phyloP scores from a whole-genome alignment of 1,140 invertebrate species.

The Achroia grisella region DNA sequence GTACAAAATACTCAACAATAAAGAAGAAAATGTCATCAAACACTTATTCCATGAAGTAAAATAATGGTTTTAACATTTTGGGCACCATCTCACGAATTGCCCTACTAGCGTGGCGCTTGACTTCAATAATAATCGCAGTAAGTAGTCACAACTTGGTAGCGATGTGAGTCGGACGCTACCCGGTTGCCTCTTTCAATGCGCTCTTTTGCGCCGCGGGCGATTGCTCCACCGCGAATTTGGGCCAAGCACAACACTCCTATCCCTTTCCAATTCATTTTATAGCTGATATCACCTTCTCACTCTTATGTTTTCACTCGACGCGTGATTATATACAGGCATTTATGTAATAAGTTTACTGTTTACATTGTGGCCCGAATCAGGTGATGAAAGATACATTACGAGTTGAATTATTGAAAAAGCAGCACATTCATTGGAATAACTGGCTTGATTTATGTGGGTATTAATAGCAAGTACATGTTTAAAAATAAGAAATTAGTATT shows the following conservation, averaged over 20 bases:
- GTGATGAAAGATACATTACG: conserved; percentile 29
- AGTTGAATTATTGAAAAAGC: conserved; percentile 9
- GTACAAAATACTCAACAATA: too few relatives aligned
- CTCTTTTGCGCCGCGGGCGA: conserved; percentile 45
- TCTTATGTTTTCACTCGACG: conserved; percentile 19
- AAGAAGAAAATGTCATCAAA: too few relatives aligned
- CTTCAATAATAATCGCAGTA: conserved; percentile 16
- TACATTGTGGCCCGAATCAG: conserved; percentile 38
- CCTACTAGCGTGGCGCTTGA: neutral
- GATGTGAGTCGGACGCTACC: conserved; percentile 63
- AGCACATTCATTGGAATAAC: neutral
- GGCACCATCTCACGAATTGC: neutral
- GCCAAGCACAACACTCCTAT: conserved; percentile 38
- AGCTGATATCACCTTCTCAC: conserved; percentile 18
- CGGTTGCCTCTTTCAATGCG: conserved; percentile 34
- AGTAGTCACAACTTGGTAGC: conserved; percentile 67
- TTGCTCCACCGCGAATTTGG: conserved; percentile 48
- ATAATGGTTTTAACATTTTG: too few relatives aligned
- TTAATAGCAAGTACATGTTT: too few relatives aligned
- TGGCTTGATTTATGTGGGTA: conserved; percentile 14
- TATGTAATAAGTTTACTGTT: conserved; percentile 62
- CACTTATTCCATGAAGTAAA: neutral
- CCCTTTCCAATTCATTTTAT: conserved; percentile 21
- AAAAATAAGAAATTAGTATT: too few relatives aligned
- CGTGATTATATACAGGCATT: conserved; percentile 31